Conservation (phyloP, 2,113 vertebrate species). For the Myotis davidii region DNA sequence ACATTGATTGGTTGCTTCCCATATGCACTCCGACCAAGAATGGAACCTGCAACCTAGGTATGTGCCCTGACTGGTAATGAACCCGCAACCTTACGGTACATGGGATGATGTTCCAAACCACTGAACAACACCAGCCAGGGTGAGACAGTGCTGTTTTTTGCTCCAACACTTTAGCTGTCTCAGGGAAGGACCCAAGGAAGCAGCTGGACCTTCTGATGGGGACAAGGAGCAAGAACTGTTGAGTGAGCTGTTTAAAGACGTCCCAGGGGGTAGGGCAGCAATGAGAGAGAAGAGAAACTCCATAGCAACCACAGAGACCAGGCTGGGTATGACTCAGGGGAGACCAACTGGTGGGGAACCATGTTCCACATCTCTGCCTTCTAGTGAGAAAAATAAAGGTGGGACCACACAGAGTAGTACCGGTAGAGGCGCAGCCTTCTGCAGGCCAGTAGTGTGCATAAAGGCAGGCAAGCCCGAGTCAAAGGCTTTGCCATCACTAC, state of each 20-base stretch:
- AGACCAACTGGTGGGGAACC: background rate
- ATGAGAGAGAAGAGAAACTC: background rate
- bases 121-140: background rate
- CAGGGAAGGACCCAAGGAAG: background rate
- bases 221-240: background rate
- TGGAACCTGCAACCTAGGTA: background rate
- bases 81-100: background rate
- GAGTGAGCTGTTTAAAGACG: background rate
- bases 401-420: background rate
- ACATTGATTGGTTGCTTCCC: background rate
- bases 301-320: too few species aligned
- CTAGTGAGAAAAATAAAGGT: background rate
- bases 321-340: background rate
- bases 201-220: background rate
- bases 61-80: background rate
- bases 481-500: background rate
- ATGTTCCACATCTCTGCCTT: background rate
- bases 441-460: background rate
- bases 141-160: background rate
- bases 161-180: background rate
- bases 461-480: background rate
- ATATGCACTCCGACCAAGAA: background rate
- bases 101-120: background rate
- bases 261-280: background rate
- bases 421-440: background rate